These are phyloP conservation scores for Heliothis subflexa DNA, from an alignment of 1,140 invertebrate genomes.

Conservation along the genomic window DNA sequence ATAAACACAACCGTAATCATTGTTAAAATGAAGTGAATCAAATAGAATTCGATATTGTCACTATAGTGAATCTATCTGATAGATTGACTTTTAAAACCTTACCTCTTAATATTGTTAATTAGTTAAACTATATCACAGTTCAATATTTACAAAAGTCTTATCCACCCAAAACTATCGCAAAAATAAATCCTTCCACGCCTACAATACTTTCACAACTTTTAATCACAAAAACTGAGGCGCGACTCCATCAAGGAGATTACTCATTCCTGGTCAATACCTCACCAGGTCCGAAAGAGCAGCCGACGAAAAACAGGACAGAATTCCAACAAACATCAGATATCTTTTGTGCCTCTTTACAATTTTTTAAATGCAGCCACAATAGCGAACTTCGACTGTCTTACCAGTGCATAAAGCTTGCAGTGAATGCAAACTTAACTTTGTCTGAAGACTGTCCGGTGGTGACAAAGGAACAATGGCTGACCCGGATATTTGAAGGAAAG, in stretches of 20 bases:
- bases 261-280: slow-evolving; percentile 61
- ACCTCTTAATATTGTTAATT: too few species aligned
- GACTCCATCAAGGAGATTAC: slow-evolving; percentile 63
- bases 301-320: slow-evolving; percentile 63
- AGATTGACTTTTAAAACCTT: not conserved
- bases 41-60: too few species aligned
- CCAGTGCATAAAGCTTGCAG: slow-evolving; percentile 50
- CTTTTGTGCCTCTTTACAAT: slow-evolving; percentile 67
- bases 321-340: slow-evolving; percentile 66
- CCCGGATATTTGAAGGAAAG: slow-evolving; percentile 74
- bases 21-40: too few species aligned
- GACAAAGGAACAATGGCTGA: slow-evolving; percentile 79
- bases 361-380: slow-evolving; percentile 51
- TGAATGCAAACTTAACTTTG: slow-evolving; percentile 68
- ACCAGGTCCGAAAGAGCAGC: slow-evolving; percentile 47
- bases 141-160: not conserved
- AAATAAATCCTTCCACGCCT: not conserved
- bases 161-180: slow-evolving; percentile 6
- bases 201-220: slow-evolving; percentile 23
- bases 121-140: too few species aligned
- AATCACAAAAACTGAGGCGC: slow-evolving; percentile 25
- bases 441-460: slow-evolving; percentile 63
- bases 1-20: too few species aligned
- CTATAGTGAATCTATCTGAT: not conserved
- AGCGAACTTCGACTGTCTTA: slow-evolving; percentile 43